These are phyloP conservation scores for Stenurella melanura DNA, from an alignment of 2,888 invertebrate species.

Conservation along the genomic window DNA sequence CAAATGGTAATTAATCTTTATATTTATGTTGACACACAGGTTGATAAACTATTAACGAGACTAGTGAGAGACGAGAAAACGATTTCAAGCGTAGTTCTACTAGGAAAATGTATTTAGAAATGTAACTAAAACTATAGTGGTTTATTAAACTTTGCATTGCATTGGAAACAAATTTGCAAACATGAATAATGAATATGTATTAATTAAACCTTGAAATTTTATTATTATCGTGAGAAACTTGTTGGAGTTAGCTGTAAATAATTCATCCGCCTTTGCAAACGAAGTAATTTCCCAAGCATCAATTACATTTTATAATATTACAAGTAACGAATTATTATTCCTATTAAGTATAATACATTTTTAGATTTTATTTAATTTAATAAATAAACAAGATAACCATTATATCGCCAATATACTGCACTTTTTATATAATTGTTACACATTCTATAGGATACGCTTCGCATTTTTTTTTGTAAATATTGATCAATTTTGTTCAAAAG, in stretches of 20 bases:
- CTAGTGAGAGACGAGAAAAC: too few species aligned
- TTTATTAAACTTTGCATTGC: conserved; percentile 3
- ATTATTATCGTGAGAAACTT: neutral
- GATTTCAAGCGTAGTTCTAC: too few species aligned
- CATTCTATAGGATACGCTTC: too few species aligned
- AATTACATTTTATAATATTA: neutral
- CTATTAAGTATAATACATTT: neutral
- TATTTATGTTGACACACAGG: too few species aligned
- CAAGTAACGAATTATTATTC: neutral
- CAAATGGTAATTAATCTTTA: too few species aligned
- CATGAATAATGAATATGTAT: conserved; percentile 5
- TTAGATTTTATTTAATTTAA: neutral
- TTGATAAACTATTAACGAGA: too few species aligned
- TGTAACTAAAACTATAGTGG: neutral
- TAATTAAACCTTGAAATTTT: conserved; percentile 7
- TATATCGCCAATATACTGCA: too few species aligned
- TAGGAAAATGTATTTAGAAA: neutral
- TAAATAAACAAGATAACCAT: too few species aligned
- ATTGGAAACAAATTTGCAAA: neutral
- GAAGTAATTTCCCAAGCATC: neutral
- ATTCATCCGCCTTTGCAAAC: neutral
- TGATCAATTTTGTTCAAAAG: too few species aligned
- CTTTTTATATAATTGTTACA: too few species aligned
- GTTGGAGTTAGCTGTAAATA: neutral
- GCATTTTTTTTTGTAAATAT: too few species aligned